Conservation (phyloP, 2,888 invertebrate genomes). For the Prostheceraeus crozeri region DNA sequence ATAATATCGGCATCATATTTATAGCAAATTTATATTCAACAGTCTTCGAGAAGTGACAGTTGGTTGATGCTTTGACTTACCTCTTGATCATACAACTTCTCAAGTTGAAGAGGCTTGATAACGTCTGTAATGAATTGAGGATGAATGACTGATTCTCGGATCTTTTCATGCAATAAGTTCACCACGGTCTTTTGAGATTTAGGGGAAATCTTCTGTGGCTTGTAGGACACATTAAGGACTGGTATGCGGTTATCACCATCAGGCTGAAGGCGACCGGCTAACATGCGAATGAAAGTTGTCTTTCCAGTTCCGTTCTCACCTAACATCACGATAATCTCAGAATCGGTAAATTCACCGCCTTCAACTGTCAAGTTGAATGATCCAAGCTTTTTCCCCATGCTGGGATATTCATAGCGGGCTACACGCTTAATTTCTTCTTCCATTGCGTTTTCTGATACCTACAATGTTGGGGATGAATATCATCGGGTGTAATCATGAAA, state of each 20-base stretch:
- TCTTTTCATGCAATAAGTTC: conserved; percentile 85
- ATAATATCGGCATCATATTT: too few relatives aligned
- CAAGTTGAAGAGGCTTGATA: conserved; percentile 93
- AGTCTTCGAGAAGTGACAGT: too few relatives aligned
- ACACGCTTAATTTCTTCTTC: conserved; percentile 85
- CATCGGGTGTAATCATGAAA: too few relatives aligned
- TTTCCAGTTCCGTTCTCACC: conserved; percentile 97
- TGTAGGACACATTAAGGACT: conserved; percentile 91
- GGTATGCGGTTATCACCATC: conserved; percentile 72
- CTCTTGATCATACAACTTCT: conserved; percentile 96
- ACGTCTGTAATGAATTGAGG: conserved; percentile 96
- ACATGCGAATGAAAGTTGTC: conserved; percentile 95
- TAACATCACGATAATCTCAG: conserved; percentile 91
- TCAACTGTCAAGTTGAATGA: conserved; percentile 70
- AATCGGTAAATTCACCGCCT: conserved; percentile 92
- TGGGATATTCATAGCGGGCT: conserved; percentile 90
- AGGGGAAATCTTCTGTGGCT: conserved; percentile 98
- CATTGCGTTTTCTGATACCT: conserved; percentile 86
- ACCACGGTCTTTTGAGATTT: conserved; percentile 87
- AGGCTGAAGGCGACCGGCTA: conserved; percentile 86
- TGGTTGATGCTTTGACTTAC: conserved; percentile 99
- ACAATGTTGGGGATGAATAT: too few relatives aligned
- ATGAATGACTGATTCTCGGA: conserved; percentile 91
- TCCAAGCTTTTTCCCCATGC: conserved; percentile 68
- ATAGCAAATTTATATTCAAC: too few relatives aligned